Base-by-base conservation (phyloP, 2,113 vertebrate species). In the Eurystomus gularis region DNA sequence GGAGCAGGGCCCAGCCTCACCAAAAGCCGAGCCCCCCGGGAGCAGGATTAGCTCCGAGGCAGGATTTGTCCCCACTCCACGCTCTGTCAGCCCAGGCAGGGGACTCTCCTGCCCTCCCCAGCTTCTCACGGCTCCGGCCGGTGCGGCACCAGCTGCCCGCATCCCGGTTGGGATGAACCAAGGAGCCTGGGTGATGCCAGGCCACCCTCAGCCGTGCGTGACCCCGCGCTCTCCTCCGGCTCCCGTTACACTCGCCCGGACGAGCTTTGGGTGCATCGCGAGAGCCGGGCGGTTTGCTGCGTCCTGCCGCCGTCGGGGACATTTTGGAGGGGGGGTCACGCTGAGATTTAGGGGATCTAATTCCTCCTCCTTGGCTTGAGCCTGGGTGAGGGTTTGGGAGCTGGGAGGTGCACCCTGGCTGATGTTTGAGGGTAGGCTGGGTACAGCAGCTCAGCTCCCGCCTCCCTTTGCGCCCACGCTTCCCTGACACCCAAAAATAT, bases 321-420 rank as follows among this genome's bases (percentile, higher is more conserved):
- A 0, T 33, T 29, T 20, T 0, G 1, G 52, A 18, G 10, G 14
- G 7, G 18, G 7, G 6, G 10, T 28, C 2, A 0, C 14, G 35
- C 18, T 0, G 1, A 17, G 35, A 10, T 82, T 78, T 10, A 4
- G 39, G 70, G 37, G 11, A 21, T 51, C 24, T 21, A 2, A 17
- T 26, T 65, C 18, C 35, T 70, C 42, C 39, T 0, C 9, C 54
- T 40, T 2, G 2, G 37, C 33, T 15, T 2, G 17, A 24, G 58
- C 62, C 48, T 3, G 19, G 40, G 6, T 0, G 5, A 19, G 31
- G 33, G 2, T 31, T 60, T 54, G 76, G 83, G 75, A 76, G 51
- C 39, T 2, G 21, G 25, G 7, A 2, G 44, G 3, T 10, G 39
- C 7, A 1, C 17, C 31, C 39, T 33, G 69, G 60, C 42, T 44